These are phyloP conservation scores for Drosophila willistoni DNA, from an alignment of 1,140 invertebrate genomes.

Conservation along the genomic window DNA sequence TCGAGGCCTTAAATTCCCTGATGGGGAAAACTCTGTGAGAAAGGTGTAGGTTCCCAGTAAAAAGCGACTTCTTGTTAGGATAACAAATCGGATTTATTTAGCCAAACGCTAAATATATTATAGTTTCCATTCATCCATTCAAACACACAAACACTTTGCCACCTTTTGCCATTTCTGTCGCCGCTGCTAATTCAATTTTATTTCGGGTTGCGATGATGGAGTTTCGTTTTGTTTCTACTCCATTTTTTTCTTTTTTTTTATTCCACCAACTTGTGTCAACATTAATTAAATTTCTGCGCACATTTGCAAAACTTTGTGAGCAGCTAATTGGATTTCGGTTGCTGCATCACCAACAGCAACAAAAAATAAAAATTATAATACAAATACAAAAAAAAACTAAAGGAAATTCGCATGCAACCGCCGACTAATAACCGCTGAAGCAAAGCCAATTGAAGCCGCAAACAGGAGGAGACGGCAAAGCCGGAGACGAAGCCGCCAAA, in stretches of 20 bases:
- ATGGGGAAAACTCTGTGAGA: too few species aligned
- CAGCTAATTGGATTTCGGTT: conserved; percentile 78
- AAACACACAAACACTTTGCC: not conserved
- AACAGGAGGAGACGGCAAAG: conserved; percentile 5
- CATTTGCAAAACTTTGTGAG: conserved; percentile 75
- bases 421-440: conserved; percentile 66
- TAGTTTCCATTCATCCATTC: not conserved
- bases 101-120: not conserved
- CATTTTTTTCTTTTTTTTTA: conserved; percentile 24
- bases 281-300: conserved; percentile 78
- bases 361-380: conserved; percentile 3
- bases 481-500: conserved; percentile 27
- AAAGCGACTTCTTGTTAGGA: too few species aligned
- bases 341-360: conserved; percentile 52
- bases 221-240: not conserved
- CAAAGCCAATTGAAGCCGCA: conserved; percentile 49
- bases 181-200: not conserved
- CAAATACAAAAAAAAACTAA: conserved; percentile 49
- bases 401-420: conserved; percentile 75
- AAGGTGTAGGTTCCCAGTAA: too few species aligned
- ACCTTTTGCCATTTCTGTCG: not conserved
- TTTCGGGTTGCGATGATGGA: not conserved
- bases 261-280: conserved; percentile 69
- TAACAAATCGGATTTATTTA: too few species aligned
- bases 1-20: not conserved